A percentile compares a stretch with the other conserved stretches of the same genome.
Evolutionary conservation across 2,113 vertebrate species (phyloP).

Genomic region (Lagopus muta): DNA sequence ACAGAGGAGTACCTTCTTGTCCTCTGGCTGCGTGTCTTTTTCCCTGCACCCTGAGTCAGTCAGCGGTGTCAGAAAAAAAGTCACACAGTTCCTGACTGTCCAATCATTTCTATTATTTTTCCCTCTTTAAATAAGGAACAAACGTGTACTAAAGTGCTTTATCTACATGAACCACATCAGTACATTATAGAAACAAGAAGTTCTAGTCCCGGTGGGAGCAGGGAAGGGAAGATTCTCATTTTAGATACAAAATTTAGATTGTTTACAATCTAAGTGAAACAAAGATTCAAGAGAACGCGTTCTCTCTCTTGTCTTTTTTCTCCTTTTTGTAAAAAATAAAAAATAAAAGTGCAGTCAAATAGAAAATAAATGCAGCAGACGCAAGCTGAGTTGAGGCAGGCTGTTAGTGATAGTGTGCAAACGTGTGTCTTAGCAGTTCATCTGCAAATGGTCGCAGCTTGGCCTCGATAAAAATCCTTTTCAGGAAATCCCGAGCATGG

Average conservation of each 20-base stretch:
- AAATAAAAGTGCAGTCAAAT: constrained; percentile 85
- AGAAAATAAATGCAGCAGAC: constrained; percentile 77
- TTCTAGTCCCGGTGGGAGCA: constrained; percentile 72
- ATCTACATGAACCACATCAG: constrained; percentile 83
- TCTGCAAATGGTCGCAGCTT: constrained; percentile 94
- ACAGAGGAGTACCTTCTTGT: constrained; percentile 59
- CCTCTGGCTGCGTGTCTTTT: constrained; percentile 64
- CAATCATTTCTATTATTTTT: constrained; percentile 65
- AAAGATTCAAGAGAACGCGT: constrained; percentile 81
- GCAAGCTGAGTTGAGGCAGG: constrained; percentile 74
- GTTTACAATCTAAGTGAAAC: constrained; percentile 81
- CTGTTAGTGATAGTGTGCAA: constrained; percentile 92
- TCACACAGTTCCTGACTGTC: constrained; percentile 74
- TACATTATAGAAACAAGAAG: constrained; percentile 80
- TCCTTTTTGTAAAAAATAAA: constrained; percentile 69
- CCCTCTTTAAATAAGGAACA: constrained; percentile 77
- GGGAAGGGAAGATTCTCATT: constrained; percentile 70
- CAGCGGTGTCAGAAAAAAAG: constrained; percentile 72
- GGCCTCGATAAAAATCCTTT: constrained; percentile 95
- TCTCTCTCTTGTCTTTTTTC: constrained; percentile 81
- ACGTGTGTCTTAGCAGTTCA: constrained; percentile 94
- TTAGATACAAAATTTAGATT: constrained; percentile 82
- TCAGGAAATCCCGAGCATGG: constrained; percentile 95
- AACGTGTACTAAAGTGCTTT: constrained; percentile 89
- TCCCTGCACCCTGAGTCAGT: constrained; percentile 67